Evolutionary conservation across 1,140 invertebrate species (phyloP).

Genomic region (Agrilus planipennis): DNA sequence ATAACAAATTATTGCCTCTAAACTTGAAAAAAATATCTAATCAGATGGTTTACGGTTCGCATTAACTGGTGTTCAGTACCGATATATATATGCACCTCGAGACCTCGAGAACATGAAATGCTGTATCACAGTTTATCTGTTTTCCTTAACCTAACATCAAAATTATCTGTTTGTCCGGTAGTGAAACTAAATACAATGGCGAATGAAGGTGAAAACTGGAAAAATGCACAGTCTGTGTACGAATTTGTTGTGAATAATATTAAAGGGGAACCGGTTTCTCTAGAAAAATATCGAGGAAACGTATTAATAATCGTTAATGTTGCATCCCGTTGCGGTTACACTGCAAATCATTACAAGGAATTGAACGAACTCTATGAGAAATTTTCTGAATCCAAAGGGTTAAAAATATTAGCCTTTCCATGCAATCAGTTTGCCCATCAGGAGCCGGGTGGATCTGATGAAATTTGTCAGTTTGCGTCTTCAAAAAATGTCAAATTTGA

Average conservation of each 20-base stretch:
- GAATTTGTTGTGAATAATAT: slow-evolving; percentile 65
- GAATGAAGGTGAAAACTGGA: slow-evolving; percentile 33
- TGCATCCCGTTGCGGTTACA: slow-evolving; percentile 74
- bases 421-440: slow-evolving; percentile 86
- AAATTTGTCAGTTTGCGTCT: slow-evolving; percentile 64
- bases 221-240: slow-evolving; percentile 55
- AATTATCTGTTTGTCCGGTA: neutral
- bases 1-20: too few relatives aligned
- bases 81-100: neutral
- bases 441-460: slow-evolving; percentile 59
- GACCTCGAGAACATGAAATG: neutral
- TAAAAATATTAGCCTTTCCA: slow-evolving; percentile 79
- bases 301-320: slow-evolving; percentile 75
- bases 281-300: slow-evolving; percentile 60
- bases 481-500: slow-evolving; percentile 66
- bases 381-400: slow-evolving; percentile 48
- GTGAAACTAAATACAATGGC: neutral
- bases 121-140: neutral
- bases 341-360: slow-evolving; percentile 65
- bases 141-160: neutral
- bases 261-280: slow-evolving; percentile 53
- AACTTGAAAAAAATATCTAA: too few relatives aligned
- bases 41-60: too few relatives aligned
- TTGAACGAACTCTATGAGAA: slow-evolving; percentile 62
- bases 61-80: neutral